Evolutionary conservation across 2,113 vertebrate genomes (phyloP), one percentile per base, ranked within the genome.

Genomic region (Rhinopithecus roxellana): DNA sequence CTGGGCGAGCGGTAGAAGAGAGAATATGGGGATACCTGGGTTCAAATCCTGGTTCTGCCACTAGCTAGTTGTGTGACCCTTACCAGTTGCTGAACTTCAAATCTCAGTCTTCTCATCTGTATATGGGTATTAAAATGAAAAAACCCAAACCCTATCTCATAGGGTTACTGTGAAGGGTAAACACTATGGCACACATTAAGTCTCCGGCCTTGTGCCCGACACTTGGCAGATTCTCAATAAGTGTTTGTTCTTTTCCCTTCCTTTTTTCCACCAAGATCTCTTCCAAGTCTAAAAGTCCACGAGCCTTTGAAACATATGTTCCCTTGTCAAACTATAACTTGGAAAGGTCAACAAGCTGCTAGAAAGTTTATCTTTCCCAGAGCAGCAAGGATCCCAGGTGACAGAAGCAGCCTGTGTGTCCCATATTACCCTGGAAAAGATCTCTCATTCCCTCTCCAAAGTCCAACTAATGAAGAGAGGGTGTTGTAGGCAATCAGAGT

Each of bases 351-450:
- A 23, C 9, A 74, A 12, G n/a, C 69, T 95, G 92, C 57, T 93
- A 7, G 69, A 79, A 95, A 95, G 86, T 52, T 91, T 86, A 80
- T 93, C 88, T 94, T 95, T 84, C 83, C 5, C 22, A 74, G 90
- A 57, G 32, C 16, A 90, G 67, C 35, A 18, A 89, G 48, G 55
- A 75, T 90, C 38, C 75, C 32, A 69, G 84, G 79, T 0, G 5
- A 77, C 52, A 43, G 48, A 69, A 82, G 61, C 43, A 57, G 86
- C 3, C 74, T 64, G 43, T 77, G 32, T 17, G 43, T 35, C 43
- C 64, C 81, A 57, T 2, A 20, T 50, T 50, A 52, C 57, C 72
- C 83, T 11, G 35, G 52, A 64, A 88, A 57, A 75, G 35, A 87
- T 40, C 89, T 92, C 43, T 52, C 30, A 50, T 45, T 79, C 89